A percentile compares a stretch with the other conserved stretches of the same genome.
Conservation (phyloP, 2,797 vertebrate genomes). For the Chaenodraco wilsoni region DNA sequence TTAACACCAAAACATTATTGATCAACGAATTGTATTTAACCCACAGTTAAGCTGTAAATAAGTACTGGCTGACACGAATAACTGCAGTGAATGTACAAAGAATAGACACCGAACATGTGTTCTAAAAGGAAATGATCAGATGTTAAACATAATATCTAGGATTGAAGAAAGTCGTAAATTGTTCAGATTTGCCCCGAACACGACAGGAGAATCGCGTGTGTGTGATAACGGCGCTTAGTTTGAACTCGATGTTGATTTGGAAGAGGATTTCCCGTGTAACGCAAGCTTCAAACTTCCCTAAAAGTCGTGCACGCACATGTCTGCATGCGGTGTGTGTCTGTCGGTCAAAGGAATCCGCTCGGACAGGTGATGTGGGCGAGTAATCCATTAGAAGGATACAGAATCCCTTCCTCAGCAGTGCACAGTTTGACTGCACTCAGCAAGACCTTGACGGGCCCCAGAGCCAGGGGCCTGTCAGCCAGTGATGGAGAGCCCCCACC, state of each 20-base stretch:
- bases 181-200: too few relatives aligned
- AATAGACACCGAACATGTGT: too few relatives aligned
- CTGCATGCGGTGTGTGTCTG: conserved; percentile 59
- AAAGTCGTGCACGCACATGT: conserved; percentile 32
- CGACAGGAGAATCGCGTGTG: not conserved
- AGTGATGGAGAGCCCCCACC: conserved; percentile 86
- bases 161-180: too few relatives aligned
- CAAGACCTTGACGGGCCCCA: conserved; percentile 79
- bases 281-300: conserved; percentile 18
- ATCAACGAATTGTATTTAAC: too few relatives aligned
- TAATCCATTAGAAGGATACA: conserved; percentile 85
- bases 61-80: too few relatives aligned
- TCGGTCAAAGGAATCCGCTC: conserved; percentile 81
- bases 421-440: conserved; percentile 78
- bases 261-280: not conserved
- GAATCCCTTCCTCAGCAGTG: conserved; percentile 82
- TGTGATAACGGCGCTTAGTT: not conserved
- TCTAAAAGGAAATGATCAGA: too few relatives aligned
- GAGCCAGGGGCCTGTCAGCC: conserved; percentile 84
- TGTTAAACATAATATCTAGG: too few relatives aligned
- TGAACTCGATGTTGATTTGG: conserved; percentile 9
- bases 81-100: too few relatives aligned
- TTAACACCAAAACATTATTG: too few relatives aligned
- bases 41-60: too few relatives aligned
- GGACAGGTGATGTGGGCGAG: conserved; percentile 85